Conservation (phyloP, 2,797 vertebrate species). For the Cirrhinus mrigala region DNA sequence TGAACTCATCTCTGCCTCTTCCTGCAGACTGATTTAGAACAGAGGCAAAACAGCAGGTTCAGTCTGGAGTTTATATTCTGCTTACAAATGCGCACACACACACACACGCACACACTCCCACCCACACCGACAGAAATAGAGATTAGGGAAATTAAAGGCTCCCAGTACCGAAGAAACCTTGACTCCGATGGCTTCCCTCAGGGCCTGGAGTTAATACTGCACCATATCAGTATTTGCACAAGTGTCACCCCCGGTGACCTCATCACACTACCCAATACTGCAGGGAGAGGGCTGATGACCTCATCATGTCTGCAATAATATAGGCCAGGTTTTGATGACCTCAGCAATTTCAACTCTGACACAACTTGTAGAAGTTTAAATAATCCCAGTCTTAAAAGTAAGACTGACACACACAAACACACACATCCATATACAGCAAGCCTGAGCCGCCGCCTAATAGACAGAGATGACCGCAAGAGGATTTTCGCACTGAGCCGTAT, state of each 20-base stretch:
- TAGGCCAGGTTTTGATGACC: conserved; percentile 54
- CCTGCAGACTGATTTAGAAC: conserved; percentile 46
- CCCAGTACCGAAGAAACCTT: conserved; percentile 32
- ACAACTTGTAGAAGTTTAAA: conserved; percentile 39
- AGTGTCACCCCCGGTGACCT: conserved; percentile 51
- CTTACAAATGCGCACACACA: conserved; percentile 27
- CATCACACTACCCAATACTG: conserved; percentile 51
- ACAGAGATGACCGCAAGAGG: not conserved
- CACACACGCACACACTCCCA: conserved; percentile 34
- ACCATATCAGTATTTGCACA: conserved; percentile 52
- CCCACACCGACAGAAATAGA: conserved; percentile 61
- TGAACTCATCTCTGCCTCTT: conserved; percentile 21
- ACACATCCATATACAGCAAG: not conserved
- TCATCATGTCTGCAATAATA: conserved; percentile 49
- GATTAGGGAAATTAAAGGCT: conserved; percentile 62
- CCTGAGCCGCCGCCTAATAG: not conserved
- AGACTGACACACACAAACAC: conserved; percentile 10
- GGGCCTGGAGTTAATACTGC: conserved; percentile 56
- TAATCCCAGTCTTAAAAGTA: conserved; percentile 43
- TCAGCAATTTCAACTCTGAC: conserved; percentile 40
- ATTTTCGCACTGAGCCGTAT: not conserved
- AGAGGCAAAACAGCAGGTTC: conserved; percentile 40
- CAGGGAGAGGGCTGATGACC: conserved; percentile 42
- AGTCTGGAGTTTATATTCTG: conserved; percentile 72
- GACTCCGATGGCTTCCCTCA: conserved; percentile 47